Evolutionary conservation across 1,140 invertebrate species (phyloP).

Genomic region (Bombus pascuorum): DNA sequence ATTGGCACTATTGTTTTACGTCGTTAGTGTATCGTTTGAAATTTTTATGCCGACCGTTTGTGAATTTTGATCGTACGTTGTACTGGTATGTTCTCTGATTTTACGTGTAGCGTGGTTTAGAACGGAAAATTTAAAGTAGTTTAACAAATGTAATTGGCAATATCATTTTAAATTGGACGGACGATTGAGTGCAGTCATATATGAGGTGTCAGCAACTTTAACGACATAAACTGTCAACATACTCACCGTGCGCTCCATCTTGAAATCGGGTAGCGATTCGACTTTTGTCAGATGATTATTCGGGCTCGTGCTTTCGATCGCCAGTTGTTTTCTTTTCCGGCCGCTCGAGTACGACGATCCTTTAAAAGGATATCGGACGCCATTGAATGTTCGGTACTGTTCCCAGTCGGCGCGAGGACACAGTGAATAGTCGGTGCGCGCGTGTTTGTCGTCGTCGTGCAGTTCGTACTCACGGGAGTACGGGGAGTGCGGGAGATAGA

Average conservation of each 20-base stretch:
- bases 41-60: neutral
- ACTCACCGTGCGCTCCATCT: conserved; percentile 8
- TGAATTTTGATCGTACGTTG: neutral
- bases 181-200: no score
- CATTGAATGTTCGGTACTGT: conserved; percentile 39
- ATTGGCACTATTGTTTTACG: neutral
- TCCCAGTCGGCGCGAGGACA: conserved; percentile 27
- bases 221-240: conserved; percentile 12
- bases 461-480: neutral
- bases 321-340: neutral
- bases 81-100: neutral
- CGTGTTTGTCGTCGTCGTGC: conserved; percentile 27
- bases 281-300: conserved; percentile 13
- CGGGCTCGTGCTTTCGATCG: neutral
- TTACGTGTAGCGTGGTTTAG: neutral
- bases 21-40: neutral
- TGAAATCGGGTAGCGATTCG: conserved; percentile 12
- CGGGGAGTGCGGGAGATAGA: conserved; percentile 62
- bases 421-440: conserved; percentile 36
- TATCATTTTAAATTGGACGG: no score
- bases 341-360: neutral
- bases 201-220: neutral
- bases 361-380: conserved; percentile 33
- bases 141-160: no score
- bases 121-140: neutral